Conservation (phyloP, 1,140 invertebrate species). For the Aphaenogaster ashmeadi region DNA sequence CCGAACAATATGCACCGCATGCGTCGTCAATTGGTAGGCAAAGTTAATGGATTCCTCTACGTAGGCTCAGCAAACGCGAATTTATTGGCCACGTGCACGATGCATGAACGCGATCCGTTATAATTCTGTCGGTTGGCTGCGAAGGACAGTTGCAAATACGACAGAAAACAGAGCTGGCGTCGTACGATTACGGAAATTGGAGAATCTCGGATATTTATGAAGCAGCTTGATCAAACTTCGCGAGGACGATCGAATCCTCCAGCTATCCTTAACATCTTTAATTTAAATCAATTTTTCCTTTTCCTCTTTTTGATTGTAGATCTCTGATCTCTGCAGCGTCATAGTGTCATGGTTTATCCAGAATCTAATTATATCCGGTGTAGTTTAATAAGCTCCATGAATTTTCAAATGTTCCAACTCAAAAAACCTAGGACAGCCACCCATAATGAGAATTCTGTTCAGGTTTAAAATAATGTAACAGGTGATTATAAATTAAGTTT, state of each 20-base stretch:
- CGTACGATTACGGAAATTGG: background rate
- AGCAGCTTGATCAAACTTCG: background rate
- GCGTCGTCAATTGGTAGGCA: conserved; percentile 54
- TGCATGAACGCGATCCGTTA: conserved; percentile 49
- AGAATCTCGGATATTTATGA: background rate
- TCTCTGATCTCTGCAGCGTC: background rate
- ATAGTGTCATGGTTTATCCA: background rate
- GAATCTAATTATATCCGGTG: conserved; percentile 2
- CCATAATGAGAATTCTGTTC: background rate
- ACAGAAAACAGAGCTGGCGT: background rate
- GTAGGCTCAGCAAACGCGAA: conserved; percentile 44
- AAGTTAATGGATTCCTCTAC: conserved; percentile 64
- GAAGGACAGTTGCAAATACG: conserved; percentile 21
- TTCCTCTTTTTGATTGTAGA: background rate
- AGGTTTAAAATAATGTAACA: conserved; percentile 5
- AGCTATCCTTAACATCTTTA: background rate
- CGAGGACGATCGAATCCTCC: background rate
- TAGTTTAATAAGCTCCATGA: background rate
- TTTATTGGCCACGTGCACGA: conserved; percentile 66
- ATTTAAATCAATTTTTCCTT: background rate
- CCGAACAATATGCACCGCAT: conserved; percentile 43
- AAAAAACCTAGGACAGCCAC: background rate
- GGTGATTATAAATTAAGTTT: conserved; percentile 14
- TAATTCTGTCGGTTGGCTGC: background rate
- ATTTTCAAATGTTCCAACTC: background rate